phyloP scores from a whole-genome alignment of 2,797 vertebrate genomes.

The Macropus fuliginosus region DNA sequence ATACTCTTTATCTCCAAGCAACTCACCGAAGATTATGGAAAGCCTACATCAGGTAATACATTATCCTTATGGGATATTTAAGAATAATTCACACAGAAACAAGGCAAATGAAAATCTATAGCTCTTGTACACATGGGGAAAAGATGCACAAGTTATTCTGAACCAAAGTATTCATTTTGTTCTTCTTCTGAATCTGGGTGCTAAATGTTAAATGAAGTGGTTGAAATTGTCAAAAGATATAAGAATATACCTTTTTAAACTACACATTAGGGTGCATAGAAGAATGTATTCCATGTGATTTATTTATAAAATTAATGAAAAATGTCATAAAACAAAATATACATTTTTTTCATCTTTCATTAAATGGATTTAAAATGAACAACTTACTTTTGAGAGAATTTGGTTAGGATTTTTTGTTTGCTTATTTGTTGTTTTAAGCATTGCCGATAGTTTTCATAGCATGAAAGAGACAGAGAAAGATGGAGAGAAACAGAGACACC shows the following conservation, averaged over 20 bases:
- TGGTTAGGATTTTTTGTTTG: neutral
- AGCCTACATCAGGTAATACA: neutral
- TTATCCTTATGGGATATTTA: neutral
- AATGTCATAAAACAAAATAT: neutral
- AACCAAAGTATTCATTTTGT: neutral
- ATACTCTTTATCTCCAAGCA: neutral
- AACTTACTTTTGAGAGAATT: neutral
- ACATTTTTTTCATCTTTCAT: neutral
- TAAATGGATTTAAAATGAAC: neutral
- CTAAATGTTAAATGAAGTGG: neutral
- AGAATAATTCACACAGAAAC: neutral
- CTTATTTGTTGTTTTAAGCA: neutral
- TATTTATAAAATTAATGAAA: neutral
- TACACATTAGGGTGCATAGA: neutral
- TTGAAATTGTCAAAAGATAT: neutral
- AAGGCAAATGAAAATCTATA: neutral
- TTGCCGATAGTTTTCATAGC: neutral
- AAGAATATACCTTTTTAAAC: neutral
- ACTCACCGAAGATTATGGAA: neutral
- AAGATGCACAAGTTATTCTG: neutral
- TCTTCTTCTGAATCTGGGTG: neutral
- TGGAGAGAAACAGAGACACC: neutral
- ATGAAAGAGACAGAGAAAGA: neutral
- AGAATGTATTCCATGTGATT: neutral
- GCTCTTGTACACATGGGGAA: neutral